These are phyloP conservation scores for Cryptocephalus primarius DNA, from an alignment of 2,888 invertebrate species.

Conservation along the genomic window DNA sequence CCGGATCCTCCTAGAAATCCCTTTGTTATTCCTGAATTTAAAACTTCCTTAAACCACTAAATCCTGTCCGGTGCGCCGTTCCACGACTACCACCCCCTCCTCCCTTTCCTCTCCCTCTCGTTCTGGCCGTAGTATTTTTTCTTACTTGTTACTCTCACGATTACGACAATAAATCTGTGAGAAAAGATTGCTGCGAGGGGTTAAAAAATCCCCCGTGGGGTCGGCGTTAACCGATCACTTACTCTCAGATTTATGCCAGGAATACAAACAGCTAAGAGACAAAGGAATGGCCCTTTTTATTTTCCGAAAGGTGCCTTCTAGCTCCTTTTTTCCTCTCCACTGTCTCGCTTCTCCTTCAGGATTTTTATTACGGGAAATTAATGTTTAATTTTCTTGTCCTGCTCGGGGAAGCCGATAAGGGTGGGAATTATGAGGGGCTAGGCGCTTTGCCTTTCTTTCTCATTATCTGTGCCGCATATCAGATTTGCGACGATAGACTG, in stretches of 20 bases:
- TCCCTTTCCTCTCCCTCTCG: not conserved
- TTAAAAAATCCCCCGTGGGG: conserved; percentile 37
- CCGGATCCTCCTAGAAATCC: no score
- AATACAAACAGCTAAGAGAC: conserved; percentile 31
- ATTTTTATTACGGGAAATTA: conserved; percentile 13
- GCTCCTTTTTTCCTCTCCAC: conserved; percentile 3
- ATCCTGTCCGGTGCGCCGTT: no score
- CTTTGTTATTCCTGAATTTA: no score
- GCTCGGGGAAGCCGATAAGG: not conserved
- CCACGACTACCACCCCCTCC: not conserved
- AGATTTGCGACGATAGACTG: no score
- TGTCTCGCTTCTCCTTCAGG: conserved; percentile 5
- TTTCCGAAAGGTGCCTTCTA: conserved; percentile 10
- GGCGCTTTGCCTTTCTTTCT: no score
- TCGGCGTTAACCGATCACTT: conserved; percentile 39
- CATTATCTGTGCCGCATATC: no score
- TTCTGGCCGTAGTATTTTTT: conserved; percentile 8
- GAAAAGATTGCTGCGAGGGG: conserved; percentile 31
- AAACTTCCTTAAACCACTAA: no score
- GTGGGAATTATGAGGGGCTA: conserved; percentile 1
- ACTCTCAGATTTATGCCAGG: conserved; percentile 37
- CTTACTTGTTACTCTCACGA: conserved; percentile 35
- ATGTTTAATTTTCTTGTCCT: conserved; percentile 13
- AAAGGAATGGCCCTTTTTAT: conserved; percentile 16
- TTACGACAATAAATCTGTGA: conserved; percentile 39